A percentile compares a stretch with the other conserved stretches of the same genome.
These are phyloP conservation scores for Embiotoca jacksoni DNA, from an alignment of 2,113 vertebrate species.

Conservation along the genomic window DNA sequence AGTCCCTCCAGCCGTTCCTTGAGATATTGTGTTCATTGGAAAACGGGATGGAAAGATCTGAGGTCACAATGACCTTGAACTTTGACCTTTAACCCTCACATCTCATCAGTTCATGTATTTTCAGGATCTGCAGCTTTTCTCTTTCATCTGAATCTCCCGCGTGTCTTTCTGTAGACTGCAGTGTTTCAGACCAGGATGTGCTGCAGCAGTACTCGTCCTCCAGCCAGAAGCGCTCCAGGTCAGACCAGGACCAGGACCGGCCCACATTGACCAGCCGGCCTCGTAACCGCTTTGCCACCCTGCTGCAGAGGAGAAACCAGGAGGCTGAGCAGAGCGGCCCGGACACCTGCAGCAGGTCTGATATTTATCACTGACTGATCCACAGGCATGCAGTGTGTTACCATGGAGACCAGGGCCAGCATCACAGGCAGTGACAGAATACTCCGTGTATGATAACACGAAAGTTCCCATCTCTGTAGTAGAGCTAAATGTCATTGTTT, in stretches of 20 bases:
- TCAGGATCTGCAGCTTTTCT: too few species aligned
- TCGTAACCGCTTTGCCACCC: slow-evolving; percentile 90
- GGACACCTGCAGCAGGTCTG: slow-evolving; percentile 90
- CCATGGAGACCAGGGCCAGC: too few species aligned
- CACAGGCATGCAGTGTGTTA: background rate
- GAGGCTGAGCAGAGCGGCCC: slow-evolving; percentile 79
- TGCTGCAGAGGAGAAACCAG: slow-evolving; percentile 89
- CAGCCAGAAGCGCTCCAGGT: slow-evolving; percentile 84
- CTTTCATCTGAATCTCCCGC: background rate
- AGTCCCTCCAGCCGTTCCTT: too few species aligned
- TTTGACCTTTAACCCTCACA: too few species aligned
- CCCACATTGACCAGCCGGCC: background rate
- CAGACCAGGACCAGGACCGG: slow-evolving; percentile 52
- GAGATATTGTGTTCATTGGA: too few species aligned
- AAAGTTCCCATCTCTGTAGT: too few species aligned
- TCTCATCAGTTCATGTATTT: too few species aligned
- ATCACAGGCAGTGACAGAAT: too few species aligned
- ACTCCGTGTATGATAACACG: too few species aligned
- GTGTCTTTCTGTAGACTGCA: slow-evolving; percentile 71
- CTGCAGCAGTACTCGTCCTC: slow-evolving; percentile 89
- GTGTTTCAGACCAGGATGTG: slow-evolving; percentile 89
- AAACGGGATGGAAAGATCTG: too few species aligned
- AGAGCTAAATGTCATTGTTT: too few species aligned
- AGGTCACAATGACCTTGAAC: too few species aligned
- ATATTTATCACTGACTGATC: background rate